A percentile compares a stretch with the other conserved stretches of the same genome.
Conservation (phyloP, 2,113 vertebrate genomes). For the Gavialis gangeticus region DNA sequence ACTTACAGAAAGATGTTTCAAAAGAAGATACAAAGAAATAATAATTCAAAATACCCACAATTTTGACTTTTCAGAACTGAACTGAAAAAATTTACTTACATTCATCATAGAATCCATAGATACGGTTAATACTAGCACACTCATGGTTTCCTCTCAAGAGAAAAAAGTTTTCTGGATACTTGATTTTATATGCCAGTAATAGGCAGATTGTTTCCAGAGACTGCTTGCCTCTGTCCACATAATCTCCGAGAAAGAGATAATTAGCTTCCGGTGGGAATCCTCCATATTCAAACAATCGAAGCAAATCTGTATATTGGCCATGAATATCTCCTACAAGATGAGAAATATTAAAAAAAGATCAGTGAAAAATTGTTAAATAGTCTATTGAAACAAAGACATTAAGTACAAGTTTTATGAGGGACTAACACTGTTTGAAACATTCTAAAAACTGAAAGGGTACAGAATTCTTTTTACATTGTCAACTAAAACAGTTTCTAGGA, state of each 20-base stretch:
- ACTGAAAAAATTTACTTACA: conserved; percentile 82
- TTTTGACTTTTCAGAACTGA: background rate
- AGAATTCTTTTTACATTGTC: background rate
- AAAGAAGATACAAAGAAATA: background rate
- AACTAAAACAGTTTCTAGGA: background rate
- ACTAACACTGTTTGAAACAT: background rate
- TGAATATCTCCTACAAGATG: conserved; percentile 92
- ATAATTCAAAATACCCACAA: background rate
- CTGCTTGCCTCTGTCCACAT: conserved; percentile 98
- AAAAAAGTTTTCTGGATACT: conserved; percentile 99
- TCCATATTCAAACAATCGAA: conserved; percentile 97
- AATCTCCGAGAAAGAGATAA: conserved; percentile 98
- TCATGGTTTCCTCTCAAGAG: conserved; percentile 97
- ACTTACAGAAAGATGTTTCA: background rate
- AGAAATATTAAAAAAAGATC: background rate
- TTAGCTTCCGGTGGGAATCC: conserved; percentile 98
- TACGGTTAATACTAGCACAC: conserved; percentile 98
- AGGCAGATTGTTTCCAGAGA: conserved; percentile 98
- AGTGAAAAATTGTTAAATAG: background rate
- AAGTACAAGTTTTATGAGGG: no score
- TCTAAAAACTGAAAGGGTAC: background rate
- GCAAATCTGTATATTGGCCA: conserved; percentile 97
- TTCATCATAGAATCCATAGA: conserved; percentile 96
- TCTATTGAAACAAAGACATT: background rate
- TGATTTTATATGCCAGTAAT: conserved; percentile 98